Evolutionary conservation across 2,888 invertebrate species (phyloP), one percentile per base, ranked within the genome.

Genomic region (Scaptomyza parva): DNA sequence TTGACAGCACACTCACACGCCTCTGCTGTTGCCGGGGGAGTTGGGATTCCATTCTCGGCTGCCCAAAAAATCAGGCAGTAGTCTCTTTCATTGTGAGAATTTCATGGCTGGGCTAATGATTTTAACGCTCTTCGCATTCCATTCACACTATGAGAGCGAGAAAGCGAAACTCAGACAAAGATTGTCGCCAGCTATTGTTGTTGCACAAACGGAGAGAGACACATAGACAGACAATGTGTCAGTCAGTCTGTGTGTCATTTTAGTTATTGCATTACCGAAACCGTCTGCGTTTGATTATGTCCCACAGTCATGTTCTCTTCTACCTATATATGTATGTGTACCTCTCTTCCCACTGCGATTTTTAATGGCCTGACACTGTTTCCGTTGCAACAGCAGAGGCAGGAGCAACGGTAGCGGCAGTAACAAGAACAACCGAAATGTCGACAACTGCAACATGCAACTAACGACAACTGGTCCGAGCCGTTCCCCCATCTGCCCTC

Each of bases 361-460:
- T 84, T 84, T 88, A 88, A 88, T 88, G 86, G 86, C 73, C 68
- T 68, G 78, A 86, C 88, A 84, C 68, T 79, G 88, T 86, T 87
- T 88, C 86, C 86, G 80, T 64, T 84, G 62, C 85, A 78, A 48
- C 64, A 77, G 47, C 70, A 60, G 51, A 37, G 45, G 14, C 50
- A 58, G 9, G 44, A 58, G 12, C 28, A 47, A 18, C 52, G 53
- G n/a, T 44, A 58, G 12, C 28, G 47, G 24, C 52, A 57, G n/a
- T 44, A 37, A 18, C 48, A 60, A 50, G 41, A 54, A 61, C 61
- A 63, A 69, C 52, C 57, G 57, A 76, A 73, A 76, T 70, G 76
- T 68, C 63, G 69, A 63, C 79, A 76, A 68, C 66, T 71, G 69
- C 85, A 86, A 77, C 86, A 82, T 82, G 81, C 87, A 80, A 71